Conservation (phyloP, 2,113 vertebrate species). For the Ptyas mucosa region DNA sequence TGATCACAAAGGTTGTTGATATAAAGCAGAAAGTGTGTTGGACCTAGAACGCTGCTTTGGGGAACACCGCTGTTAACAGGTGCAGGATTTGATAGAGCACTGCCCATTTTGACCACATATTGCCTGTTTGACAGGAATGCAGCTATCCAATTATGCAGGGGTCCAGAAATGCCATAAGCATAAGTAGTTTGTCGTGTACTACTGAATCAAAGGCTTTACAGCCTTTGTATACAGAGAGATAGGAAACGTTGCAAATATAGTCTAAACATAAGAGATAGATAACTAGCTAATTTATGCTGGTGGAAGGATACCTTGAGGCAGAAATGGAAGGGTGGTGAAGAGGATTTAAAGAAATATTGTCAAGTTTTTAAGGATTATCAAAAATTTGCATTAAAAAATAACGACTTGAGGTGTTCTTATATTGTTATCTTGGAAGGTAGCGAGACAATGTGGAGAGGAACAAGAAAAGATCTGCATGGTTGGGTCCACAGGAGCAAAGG, state of each 20-base stretch:
- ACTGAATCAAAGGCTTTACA: no score
- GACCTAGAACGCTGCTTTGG: no score
- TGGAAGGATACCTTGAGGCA: not conserved
- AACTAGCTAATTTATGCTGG: not conserved
- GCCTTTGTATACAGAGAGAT: not conserved
- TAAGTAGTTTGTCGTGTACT: no score
- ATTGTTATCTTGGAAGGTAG: not conserved
- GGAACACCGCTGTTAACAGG: no score
- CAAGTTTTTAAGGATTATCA: not conserved
- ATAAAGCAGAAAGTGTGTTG: no score
- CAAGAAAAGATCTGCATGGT: not conserved
- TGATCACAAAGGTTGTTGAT: no score
- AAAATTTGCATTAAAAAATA: not conserved
- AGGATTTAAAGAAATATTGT: not conserved
- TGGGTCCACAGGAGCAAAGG: not conserved
- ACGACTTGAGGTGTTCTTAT: not conserved
- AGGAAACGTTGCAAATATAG: not conserved
- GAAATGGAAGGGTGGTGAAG: not conserved
- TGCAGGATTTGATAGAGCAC: no score
- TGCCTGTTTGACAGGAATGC: no score
- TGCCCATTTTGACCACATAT: no score
- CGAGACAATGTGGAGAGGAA: not conserved
- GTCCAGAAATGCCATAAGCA: no score
- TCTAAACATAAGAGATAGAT: not conserved
- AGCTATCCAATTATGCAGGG: no score